phyloP scores from a whole-genome alignment of 37 sponge, comb jelly and placozoan genomes.

The Aplysina aerophoba region DNA sequence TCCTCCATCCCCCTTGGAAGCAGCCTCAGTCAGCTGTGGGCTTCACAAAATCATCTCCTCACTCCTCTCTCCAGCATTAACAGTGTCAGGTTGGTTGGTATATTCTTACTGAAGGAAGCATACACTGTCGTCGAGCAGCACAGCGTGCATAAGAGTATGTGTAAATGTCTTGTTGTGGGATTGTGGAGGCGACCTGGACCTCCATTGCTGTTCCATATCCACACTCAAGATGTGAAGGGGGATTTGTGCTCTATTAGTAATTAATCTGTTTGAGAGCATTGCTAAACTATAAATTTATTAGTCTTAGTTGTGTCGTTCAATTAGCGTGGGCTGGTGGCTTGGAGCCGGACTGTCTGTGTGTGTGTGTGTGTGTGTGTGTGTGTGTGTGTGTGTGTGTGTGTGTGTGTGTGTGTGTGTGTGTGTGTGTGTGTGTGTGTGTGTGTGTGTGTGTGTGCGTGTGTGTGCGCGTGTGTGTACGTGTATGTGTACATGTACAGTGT shows the following conservation, averaged over 20 bases:
- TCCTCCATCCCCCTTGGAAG: slow-evolving; percentile 75
- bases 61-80: slow-evolving; percentile 20
- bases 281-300: no score
- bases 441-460: slow-evolving; percentile 53
- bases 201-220: no score
- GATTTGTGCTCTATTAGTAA: no score
- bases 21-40: slow-evolving; percentile 83
- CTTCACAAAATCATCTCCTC: slow-evolving; percentile 29
- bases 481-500: slow-evolving; percentile 11
- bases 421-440: not conserved
- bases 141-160: slow-evolving; percentile 16
- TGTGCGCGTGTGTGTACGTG: slow-evolving; percentile 35
- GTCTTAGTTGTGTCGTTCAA: no score
- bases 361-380: slow-evolving; percentile 44
- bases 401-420: not conserved
- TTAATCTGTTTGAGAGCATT: no score
- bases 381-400: slow-evolving; percentile 13
- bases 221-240: no score
- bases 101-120: not conserved
- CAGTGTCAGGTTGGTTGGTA: slow-evolving; percentile 30
- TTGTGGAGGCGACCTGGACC: no score
- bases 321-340: no score
- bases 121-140: not conserved
- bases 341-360: not conserved
- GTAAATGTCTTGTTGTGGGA: slow-evolving; percentile 11